Evolutionary conservation across 2,113 vertebrate genomes (phyloP).

Genomic region (Spermophilus dauricus): DNA sequence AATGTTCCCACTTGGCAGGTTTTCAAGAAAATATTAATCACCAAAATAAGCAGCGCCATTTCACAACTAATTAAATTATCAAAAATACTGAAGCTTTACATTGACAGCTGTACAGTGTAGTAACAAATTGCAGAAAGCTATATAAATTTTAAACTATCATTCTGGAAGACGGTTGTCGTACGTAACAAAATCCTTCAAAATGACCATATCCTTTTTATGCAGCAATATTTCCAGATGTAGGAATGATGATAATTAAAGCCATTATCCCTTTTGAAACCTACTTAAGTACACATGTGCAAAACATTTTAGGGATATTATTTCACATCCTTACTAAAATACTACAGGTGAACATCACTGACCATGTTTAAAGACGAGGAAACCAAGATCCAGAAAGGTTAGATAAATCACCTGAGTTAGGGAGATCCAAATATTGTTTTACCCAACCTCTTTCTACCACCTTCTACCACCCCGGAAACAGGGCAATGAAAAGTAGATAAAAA

Average conservation of each 20-base stretch:
- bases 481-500: background rate
- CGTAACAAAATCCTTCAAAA: background rate
- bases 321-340: background rate
- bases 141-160: background rate
- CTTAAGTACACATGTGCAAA: background rate
- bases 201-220: background rate
- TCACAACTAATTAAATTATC: background rate
- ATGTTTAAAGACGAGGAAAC: background rate
- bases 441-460: background rate
- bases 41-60: background rate
- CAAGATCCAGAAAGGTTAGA: background rate
- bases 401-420: background rate
- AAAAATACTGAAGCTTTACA: background rate
- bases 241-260: background rate
- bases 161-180: background rate
- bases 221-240: background rate
- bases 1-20: background rate
- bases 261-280: background rate
- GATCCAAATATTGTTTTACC: background rate
- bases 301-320: background rate
- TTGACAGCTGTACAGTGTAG: background rate
- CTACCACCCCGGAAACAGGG: background rate
- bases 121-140: background rate
- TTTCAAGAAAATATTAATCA: slow-evolving; percentile 24
- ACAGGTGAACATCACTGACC: background rate